These are phyloP conservation scores for Campoplex nolae DNA, from an alignment of 2,888 invertebrate species.

Conservation along the genomic window DNA sequence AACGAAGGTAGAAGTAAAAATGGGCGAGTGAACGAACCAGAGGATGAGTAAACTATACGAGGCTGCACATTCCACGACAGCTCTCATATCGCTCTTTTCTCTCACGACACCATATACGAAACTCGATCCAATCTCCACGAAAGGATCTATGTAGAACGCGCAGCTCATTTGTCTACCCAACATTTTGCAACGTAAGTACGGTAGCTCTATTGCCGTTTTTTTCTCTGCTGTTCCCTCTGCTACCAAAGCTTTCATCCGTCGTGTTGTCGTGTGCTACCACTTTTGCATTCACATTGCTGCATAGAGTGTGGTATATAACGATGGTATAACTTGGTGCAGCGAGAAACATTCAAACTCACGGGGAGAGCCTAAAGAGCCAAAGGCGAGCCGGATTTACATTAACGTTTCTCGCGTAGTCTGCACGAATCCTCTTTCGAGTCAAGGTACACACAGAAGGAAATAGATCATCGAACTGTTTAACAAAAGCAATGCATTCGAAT, in stretches of 20 bases:
- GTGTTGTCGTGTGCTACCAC: conserved; percentile 69
- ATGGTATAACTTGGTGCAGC: conserved; percentile 26
- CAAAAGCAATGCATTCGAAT: neutral
- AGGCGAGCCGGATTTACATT: conserved; percentile 80
- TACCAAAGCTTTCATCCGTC: conserved; percentile 65
- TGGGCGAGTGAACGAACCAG: conserved; percentile 61
- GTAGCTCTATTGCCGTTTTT: conserved; percentile 46
- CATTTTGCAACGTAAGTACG: conserved; percentile 75
- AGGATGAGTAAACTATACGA: conserved; percentile 58
- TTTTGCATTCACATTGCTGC: conserved; percentile 53
- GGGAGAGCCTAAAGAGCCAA: conserved; percentile 75
- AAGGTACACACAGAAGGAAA: neutral
- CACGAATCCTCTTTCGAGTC: conserved; percentile 37
- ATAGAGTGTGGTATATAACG: conserved; percentile 6
- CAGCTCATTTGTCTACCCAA: conserved; percentile 83
- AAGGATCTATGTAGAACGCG: conserved; percentile 84
- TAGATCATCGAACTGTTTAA: conserved; percentile 18
- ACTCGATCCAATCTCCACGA: conserved; percentile 83
- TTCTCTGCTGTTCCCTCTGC: conserved; percentile 3
- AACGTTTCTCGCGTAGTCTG: conserved; percentile 60
- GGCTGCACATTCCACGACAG: conserved; percentile 65
- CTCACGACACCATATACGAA: conserved; percentile 81
- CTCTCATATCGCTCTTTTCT: conserved; percentile 76
- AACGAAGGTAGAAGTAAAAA: conserved; percentile 44
- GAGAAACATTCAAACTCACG: conserved; percentile 43